Conservation (phyloP, 2,888 invertebrate genomes). For the Tetramorium bicarinatum region DNA sequence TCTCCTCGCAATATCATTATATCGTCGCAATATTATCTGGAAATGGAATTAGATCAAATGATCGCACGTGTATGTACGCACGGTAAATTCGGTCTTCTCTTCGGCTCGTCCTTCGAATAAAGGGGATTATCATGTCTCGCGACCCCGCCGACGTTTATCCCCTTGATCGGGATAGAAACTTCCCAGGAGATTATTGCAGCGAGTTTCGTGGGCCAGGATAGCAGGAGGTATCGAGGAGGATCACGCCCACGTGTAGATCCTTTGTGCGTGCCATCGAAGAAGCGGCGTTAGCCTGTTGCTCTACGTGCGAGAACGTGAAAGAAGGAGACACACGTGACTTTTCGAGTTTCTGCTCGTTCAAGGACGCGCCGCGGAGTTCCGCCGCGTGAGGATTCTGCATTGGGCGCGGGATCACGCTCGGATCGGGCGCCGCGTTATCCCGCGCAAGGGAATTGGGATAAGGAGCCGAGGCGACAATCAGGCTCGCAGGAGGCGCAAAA, state of each 20-base stretch:
- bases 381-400: constrained; percentile 17
- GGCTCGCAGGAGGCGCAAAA: constrained; percentile 76
- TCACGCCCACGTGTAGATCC: constrained; percentile 58
- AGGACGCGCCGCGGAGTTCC: constrained; percentile 23
- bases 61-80: constrained; percentile 6
- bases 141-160: constrained; percentile 24
- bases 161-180: constrained; percentile 51
- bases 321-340: constrained; percentile 41
- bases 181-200: constrained; percentile 66
- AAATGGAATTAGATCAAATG: not conserved
- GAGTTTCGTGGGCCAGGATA: constrained; percentile 78
- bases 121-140: constrained; percentile 19
- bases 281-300: constrained; percentile 75
- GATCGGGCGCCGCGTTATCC: constrained; percentile 56
- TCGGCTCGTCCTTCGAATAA: constrained; percentile 14
- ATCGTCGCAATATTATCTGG: not conserved
- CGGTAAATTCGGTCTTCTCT: constrained; percentile 6
- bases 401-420: constrained; percentile 21
- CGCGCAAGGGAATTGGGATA: constrained; percentile 77
- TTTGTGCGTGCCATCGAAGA: constrained; percentile 55
- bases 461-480: constrained; percentile 78
- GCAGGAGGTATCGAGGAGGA: constrained; percentile 68
- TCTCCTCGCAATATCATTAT: not conserved
- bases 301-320: constrained; percentile 55
- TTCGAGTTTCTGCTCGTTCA: constrained; percentile 19